Base-by-base conservation (phyloP, 2,113 vertebrate genomes). In the Arenaria interpres region DNA sequence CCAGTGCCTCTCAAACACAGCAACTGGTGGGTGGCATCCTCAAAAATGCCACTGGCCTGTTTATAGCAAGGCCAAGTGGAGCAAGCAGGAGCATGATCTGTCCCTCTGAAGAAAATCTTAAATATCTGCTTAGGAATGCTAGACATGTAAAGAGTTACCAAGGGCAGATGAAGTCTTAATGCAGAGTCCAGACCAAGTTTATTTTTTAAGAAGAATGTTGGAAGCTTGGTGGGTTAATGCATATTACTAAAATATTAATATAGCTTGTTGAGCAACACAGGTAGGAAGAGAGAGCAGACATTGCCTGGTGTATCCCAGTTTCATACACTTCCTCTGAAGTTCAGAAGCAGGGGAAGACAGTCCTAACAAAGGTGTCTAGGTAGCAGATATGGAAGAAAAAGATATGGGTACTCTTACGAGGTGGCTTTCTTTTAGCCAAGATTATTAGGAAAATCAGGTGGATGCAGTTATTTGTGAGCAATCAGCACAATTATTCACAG, bases 351-450 rank as follows among this genome's bases (percentile, higher is more conserved):
- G 6, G 6, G 9, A 62, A 59, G 20, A 87, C 3, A 46, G 11
- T 63, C 15, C 46, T 82, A 72, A 46, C 39, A 24, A 60, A 87
- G 81, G 23, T 41, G 7, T n/a, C 50, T 24, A 22, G 6, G 16
- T 51, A 89, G 28, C n/a, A 68, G 27, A 71, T 53, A 35, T 37
- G 53, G 21, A 86, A 67, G 21, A 41, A 81, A 80, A 83, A 41
- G 32, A 10, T 10, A 54, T 0, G 3, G 7, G 8, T 81, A 10
- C 10, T 85, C 4, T 22, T 48, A 32, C 5, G 7, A 68, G 43
- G 39, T 67, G n/a, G 9, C 25, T 90, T 1, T 37, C 35, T 69
- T 86, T 62, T 53, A 71, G 66, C 21, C 57, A 82, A 39, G 57
- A 92, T 45, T 35, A 82, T 5, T 24, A 46, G 18, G 53, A 68